Base-by-base conservation (phyloP, 2,113 vertebrate species). In the Pachyramphus minor region DNA sequence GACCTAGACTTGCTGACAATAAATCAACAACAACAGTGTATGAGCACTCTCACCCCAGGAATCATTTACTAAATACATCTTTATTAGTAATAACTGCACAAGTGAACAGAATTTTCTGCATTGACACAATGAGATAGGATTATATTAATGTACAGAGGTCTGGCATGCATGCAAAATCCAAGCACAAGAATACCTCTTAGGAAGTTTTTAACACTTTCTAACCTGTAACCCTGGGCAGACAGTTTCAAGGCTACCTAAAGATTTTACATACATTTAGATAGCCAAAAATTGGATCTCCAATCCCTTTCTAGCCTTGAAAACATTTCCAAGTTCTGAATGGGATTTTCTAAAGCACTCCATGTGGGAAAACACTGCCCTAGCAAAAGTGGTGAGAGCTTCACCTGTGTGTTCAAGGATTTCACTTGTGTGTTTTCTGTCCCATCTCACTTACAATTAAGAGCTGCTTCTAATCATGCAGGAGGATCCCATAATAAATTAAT, bases 41-140 rank as follows among this genome's bases (percentile, higher is more conserved):
- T 7, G 17, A 69, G 28, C 33, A 63, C 16, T 53, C 21, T 28
- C 33, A 84, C 5, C 1, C 20, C 50, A 84, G 22, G 39, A 80
- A 81, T 81, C 4, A 47, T 69, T 88, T 50, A 78, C 11, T 87
- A 55, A 92, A 60, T 89, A 62, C 8, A 60, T 41, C 25, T 97
- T 97, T 95, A 96, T 96, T 97, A 74, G 76, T 56, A 62, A 30
- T 53, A 44, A 47, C 56, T 79, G 47, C 64, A 91, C 42, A 89
- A 68, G 12, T 30, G 30, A 74, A 75, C 60, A 93, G 47, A 60
- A 82, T 41, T 90, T 96, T 71, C 56, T 75, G 44, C 30, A 37
- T 42, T 49, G 33, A 67, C 58, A 56, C 25, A 41, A 58, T 8
- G 44, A 42, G n/a, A 35, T 28, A 22, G 39, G 28, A 67, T 45